Evolutionary conservation across 2,113 vertebrate species (phyloP), one percentile per base, ranked within the genome.

Genomic region (Lagenorhynchus albirostris): DNA sequence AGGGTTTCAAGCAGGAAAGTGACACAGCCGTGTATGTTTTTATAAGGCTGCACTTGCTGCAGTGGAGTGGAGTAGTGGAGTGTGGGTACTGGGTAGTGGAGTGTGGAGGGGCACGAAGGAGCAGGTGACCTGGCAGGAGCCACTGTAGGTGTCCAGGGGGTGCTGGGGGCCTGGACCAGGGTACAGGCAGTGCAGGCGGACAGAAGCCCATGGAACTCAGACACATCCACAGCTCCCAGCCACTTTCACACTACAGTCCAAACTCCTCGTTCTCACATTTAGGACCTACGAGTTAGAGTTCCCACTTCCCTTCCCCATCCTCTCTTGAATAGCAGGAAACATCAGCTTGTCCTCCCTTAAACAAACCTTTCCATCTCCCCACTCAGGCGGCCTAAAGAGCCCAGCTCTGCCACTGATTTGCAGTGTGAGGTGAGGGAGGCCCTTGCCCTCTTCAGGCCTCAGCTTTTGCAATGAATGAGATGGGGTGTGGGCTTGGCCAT

Each of bases 271-370:
- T 17, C 44, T 11, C 70, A 41, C 41, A 20, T 20, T 36, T 41
- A 81, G 58, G 47, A 38, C 14, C 21, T 17, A 0, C 10, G 5
- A 8, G 29, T 2, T 17, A 10, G 1, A 2, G 4, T 11, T 1
- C 2, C 50, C 8, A 2, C 58, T 38, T 26, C 8, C 81, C 5
- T 33, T 44, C 26, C 26, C 14, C 6, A 8, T 33, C 53, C 25
- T 41, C 38, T 50, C 36, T 31, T 13, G 50, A 5, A 4, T 7
- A 4, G 18, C 23, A 47, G 76, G 58, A 29, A n/a, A 86, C 47
- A 0, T 38, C 47, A 33, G 38, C 55, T 21, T 6, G 33, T 6
- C 12, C 17, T 50, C 53, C 68, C 67, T 68, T 41, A 26, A 80
- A 11, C 18, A 23, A 53, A 44, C 25, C 44, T 26, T 63, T 80